Evolutionary conservation across 2,113 vertebrate genomes (phyloP).

Genomic region (Synchiropus splendidus): DNA sequence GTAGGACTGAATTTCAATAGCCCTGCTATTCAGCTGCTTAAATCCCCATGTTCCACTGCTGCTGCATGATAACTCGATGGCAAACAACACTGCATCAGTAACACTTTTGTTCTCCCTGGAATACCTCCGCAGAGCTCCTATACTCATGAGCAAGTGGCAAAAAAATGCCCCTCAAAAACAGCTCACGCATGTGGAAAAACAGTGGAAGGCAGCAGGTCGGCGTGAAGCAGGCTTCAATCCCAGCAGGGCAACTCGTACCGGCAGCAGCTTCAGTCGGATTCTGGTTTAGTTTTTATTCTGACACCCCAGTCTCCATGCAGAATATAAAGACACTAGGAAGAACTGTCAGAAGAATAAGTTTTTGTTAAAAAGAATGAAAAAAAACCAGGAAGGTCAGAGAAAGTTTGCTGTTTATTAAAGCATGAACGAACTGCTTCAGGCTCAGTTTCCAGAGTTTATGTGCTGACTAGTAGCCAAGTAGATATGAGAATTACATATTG

Average conservation of each 20-base stretch:
- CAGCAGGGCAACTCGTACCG: slow-evolving; percentile 20
- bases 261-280: slow-evolving; percentile 23
- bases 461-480: too few species aligned
- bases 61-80: slow-evolving; percentile 29
- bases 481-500: too few species aligned
- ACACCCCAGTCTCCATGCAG: slow-evolving; percentile 5
- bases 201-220: slow-evolving; percentile 18
- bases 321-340: slow-evolving; percentile 10
- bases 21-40: slow-evolving; percentile 12
- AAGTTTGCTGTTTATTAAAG: too few species aligned
- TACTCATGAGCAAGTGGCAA: slow-evolving; percentile 27
- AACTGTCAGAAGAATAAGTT: too few species aligned
- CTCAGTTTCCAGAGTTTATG: too few species aligned
- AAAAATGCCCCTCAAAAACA: slow-evolving; percentile 12
- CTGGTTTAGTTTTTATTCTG: slow-evolving; percentile 2
- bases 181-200: too few species aligned
- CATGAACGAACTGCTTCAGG: too few species aligned
- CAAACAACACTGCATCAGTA: too few species aligned
- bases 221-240: slow-evolving; percentile 22
- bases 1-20: slow-evolving; percentile 45
- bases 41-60: slow-evolving; percentile 5
- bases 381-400: too few species aligned
- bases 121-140: too few species aligned
- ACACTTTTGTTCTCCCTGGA: too few species aligned
- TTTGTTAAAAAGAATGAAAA: too few species aligned